Base-by-base conservation (phyloP, 2,888 invertebrate species). In the Netelia melanura region DNA sequence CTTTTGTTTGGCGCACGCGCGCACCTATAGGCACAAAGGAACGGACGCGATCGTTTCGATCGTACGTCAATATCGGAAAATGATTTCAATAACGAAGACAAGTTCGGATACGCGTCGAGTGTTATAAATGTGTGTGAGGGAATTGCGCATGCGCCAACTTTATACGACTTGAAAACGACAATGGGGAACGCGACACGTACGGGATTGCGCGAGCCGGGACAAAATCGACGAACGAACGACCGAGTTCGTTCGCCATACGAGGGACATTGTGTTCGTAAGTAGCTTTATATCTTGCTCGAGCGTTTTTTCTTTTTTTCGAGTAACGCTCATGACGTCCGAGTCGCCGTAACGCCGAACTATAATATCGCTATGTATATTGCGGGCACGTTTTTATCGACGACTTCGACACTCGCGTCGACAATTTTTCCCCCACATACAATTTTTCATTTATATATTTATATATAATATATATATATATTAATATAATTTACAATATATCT, bases 271-370 rank as follows among this genome's bases (percentile, higher is more conserved):
- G 6, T 38, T 5, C 6, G 8, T 6, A 30, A 11, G 25, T 68
- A 68, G 67, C 67, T 67, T 61, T 67, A 75, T 67, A 54, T 21
- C 48, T 48, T 8, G 48, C 10, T 0, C 14, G 48, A 48, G 14
- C 14, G 48, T 14, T 25, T 25, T 38, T n/a, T 14, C 17, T 25
- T 38, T n/a, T 38, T 38, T 38, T 21, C 67, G 61, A 61, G 61
- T 48, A 48, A 77, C 44, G 30, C 58, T 61, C 17, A 61, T 58
- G 68, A 68, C 67, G 25, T 61, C 58, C 68, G 58, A 17, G 56
- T 38, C 11, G 2, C 71, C 3, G 23, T 17, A 38, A 17, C 23
- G 9, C 11, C 11, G 30, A 70, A 38, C 5, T 6, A 54, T 17
- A 38, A 56, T 38, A n/a, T 25, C 70, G 56, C 14, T 21, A 21